Evolutionary conservation across 2,113 vertebrate species (phyloP).

Genomic region (Calyptomena viridis): DNA sequence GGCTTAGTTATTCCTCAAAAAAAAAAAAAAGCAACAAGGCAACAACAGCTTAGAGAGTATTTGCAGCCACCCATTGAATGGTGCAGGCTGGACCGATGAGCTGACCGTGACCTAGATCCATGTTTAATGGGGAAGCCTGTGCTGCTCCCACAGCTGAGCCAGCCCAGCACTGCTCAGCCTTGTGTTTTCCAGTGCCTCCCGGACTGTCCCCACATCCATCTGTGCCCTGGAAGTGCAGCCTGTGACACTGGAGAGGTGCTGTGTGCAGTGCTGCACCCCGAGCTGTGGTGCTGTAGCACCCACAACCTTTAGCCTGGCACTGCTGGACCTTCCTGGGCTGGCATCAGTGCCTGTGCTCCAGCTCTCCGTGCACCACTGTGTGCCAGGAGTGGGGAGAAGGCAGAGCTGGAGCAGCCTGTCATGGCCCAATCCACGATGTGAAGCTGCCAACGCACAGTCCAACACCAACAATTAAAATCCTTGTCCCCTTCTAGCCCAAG

Average conservation of each 20-base stretch:
- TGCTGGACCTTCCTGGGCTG: not conserved
- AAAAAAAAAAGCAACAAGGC: not conserved
- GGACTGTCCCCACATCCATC: not conserved
- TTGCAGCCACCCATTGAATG: not conserved
- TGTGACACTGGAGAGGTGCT: not conserved
- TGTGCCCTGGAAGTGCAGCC: not conserved
- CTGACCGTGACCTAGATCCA: not conserved
- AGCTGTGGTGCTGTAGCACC: not conserved
- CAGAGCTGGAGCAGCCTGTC: not conserved
- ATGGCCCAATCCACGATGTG: accelerated
- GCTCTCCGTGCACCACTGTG: not conserved
- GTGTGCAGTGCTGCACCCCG: not conserved
- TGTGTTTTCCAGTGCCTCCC: accelerated
- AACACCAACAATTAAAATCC: not conserved
- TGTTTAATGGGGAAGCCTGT: not conserved
- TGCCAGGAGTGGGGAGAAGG: not conserved
- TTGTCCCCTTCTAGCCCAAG: not conserved
- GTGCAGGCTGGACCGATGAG: not conserved
- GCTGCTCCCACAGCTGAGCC: not conserved
- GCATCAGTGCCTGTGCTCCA: not conserved
- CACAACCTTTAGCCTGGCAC: not conserved
- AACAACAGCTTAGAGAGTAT: not conserved
- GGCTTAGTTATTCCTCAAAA: not conserved
- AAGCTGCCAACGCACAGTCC: not conserved
- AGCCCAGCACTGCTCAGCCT: not conserved